Evolutionary conservation across 2,888 invertebrate genomes (phyloP), one percentile per base, ranked within the genome.

Genomic region (Cryptophagus acutangulus): DNA sequence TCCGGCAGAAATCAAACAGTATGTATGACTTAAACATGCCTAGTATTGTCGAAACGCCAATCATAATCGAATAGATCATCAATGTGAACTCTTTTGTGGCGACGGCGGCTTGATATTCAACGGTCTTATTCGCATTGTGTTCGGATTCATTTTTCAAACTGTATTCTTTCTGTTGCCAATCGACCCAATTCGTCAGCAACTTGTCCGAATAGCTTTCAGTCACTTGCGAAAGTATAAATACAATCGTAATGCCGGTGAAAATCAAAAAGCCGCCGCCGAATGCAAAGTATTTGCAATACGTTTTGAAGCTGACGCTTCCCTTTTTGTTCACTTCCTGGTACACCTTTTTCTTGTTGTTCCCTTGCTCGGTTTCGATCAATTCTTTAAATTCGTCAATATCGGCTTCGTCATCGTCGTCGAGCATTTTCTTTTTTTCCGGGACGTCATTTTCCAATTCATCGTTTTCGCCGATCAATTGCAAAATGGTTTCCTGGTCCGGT

Each of bases 1-100:
- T 12, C 85, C 82, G 37, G 87, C 90, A 2, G 84, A 84, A 71
- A 89, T 86, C 40, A 84, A 71, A 47, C 82, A 84, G 1, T 82
- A 86, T 25, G 28, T 52, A 55, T 2, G 49, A 45, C 43, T 49
- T 40, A 6, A 44, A 35, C 12, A 57, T 35, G 12, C 44, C 40
- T 6, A 54, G 30, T 14, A 39, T 3, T 20, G 41, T 36, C n/a
- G 49, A 38, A 2, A 40, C 25, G 2, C 35, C 10, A 24, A 57
- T 34, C 46, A 51, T 48, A n/a, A 48, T 33, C 0, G 57, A 48
- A 38, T 52, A 57, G 1, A 51, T 33, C n/a, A n/a, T 8, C 24
- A 20, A 20, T 20, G 24, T 20, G n/a, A 20, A 20, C 6, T 20
- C n/a, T 20, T 20, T 20, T 6, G 8, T 29, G 8, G 8, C 29